These are phyloP conservation scores for Saimiri boliviensis DNA, from an alignment of 2,113 vertebrate species.

Conservation along the genomic window DNA sequence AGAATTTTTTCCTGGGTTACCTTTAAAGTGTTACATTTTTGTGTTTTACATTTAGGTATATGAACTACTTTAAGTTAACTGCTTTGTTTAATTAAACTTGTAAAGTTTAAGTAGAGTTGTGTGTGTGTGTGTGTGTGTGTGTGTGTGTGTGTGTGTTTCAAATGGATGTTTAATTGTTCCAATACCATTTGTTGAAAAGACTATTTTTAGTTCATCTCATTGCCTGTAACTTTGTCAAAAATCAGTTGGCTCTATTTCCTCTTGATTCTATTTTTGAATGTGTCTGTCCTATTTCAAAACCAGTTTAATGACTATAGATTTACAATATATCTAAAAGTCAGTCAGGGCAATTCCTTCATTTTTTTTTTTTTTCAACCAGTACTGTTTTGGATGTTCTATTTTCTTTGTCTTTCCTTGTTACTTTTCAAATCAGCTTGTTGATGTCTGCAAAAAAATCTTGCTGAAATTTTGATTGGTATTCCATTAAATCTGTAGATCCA, in stretches of 20 bases:
- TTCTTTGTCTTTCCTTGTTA: not conserved
- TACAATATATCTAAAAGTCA: not conserved
- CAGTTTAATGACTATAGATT: not conserved
- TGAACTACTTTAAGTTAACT: not conserved
- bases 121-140: too few relatives aligned
- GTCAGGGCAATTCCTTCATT: not conserved
- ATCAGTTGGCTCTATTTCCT: too few relatives aligned
- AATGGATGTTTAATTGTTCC: not conserved
- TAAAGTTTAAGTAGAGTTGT: not conserved
- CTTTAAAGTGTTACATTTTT: not conserved
- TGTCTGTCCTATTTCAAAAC: not conserved
- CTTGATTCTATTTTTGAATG: not conserved
- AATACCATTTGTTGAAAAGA: not conserved
- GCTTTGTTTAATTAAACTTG: not conserved
- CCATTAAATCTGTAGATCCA: not conserved
- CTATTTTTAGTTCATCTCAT: not conserved
- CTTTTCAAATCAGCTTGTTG: not conserved
- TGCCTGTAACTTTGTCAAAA: not conserved
- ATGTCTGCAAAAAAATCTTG: not conserved
- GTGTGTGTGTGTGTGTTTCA: too few relatives aligned
- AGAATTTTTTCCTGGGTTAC: not conserved
- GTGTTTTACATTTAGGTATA: not conserved
- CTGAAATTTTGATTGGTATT: not conserved
- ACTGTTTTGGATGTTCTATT: not conserved
- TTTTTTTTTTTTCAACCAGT: not conserved